Percentiles rank a stretch among this genome's conserved stretches.
phyloP scores from a whole-genome alignment of 2,797 vertebrate species.

The Morelia viridis region DNA sequence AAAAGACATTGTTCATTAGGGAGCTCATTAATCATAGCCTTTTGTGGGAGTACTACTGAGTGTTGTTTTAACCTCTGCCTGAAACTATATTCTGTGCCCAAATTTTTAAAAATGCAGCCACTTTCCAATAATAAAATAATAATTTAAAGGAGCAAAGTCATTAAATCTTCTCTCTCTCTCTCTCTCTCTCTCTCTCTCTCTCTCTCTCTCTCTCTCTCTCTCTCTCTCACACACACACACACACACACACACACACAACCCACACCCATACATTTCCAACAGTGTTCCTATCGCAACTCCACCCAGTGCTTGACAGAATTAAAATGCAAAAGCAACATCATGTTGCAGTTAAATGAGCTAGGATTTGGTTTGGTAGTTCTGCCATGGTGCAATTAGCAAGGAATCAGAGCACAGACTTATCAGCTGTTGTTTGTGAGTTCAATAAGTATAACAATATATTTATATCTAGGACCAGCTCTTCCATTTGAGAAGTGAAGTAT shows the following conservation, averaged over 20 bases:
- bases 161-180: too few species aligned
- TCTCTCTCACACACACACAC: too few species aligned
- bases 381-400: not conserved
- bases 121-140: not conserved
- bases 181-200: too few species aligned
- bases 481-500: not conserved
- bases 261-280: not conserved
- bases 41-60: not conserved
- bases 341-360: not conserved
- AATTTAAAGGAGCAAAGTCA: too few species aligned
- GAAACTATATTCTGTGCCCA: not conserved
- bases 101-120: not conserved
- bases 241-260: too few species aligned
- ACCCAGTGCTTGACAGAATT: not conserved
- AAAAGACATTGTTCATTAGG: not conserved
- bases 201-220: not conserved
- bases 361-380: not conserved
- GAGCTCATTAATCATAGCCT: not conserved
- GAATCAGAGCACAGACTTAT: not conserved
- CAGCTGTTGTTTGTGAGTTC: not conserved
- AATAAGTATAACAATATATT: not conserved
- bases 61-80: not conserved
- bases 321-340: not conserved
- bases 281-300: not conserved
- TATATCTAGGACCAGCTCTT: not conserved